phyloP scores from a whole-genome alignment of 2,888 invertebrate species.

The Pterostichus madidus region DNA sequence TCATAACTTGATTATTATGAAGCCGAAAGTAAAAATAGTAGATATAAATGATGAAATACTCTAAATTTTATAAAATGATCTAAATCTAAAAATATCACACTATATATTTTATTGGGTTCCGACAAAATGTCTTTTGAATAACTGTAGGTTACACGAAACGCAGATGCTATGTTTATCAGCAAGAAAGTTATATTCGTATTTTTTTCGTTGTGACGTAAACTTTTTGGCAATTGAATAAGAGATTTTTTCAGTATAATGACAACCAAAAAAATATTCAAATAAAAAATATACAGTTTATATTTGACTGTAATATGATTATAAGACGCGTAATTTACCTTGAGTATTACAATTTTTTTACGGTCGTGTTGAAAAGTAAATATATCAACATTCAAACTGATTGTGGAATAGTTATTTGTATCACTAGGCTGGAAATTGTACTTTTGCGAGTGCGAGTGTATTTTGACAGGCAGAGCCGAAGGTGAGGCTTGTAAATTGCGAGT shows the following conservation, averaged over 20 bases:
- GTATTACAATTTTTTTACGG: no score
- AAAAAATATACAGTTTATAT: not conserved
- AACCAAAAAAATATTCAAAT: not conserved
- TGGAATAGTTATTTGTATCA: no score
- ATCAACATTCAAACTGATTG: no score
- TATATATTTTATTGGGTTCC: not conserved
- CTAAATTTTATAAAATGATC: slow-evolving; percentile 14
- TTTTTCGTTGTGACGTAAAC: slow-evolving; percentile 46
- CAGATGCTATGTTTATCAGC: slow-evolving; percentile 36
- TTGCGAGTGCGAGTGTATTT: no score
- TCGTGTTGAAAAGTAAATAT: no score
- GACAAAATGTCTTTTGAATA: slow-evolving; percentile 10
- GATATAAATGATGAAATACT: slow-evolving; percentile 17
- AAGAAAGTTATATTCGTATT: slow-evolving; percentile 42
- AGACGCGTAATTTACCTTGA: no score
- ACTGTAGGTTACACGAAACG: slow-evolving; percentile 28
- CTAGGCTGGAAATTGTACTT: no score
- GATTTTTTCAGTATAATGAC: slow-evolving; percentile 34
- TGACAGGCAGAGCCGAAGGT: no score
- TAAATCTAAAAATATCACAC: slow-evolving; percentile 16
- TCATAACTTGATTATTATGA: not conserved
- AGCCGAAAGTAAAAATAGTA: slow-evolving; percentile 21
- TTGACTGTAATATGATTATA: no score
- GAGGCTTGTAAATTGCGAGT: no score
- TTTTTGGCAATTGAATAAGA: slow-evolving; percentile 37